These are phyloP conservation scores for Odontothrips loti DNA, from an alignment of 2,888 invertebrate species.

Conservation along the genomic window DNA sequence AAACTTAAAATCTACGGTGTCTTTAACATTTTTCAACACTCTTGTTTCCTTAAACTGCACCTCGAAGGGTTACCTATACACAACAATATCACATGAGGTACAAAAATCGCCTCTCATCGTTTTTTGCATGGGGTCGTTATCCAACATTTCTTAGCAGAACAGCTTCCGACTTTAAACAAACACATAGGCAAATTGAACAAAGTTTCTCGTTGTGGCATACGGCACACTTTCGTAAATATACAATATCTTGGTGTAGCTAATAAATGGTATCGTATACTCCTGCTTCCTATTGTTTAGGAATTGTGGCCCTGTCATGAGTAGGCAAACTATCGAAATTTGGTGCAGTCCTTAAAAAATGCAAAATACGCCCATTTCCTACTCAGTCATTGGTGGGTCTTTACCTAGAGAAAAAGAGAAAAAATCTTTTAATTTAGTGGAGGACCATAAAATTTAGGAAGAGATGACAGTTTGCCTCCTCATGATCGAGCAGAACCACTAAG, in stretches of 20 bases:
- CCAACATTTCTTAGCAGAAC: background rate
- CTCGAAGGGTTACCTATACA: background rate
- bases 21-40: background rate
- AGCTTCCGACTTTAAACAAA: background rate
- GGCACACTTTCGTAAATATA: background rate
- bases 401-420: background rate
- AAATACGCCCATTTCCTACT: constrained; percentile 20
- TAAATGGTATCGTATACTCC: background rate
- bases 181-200: background rate
- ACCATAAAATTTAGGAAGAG: background rate
- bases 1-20: constrained; percentile 5
- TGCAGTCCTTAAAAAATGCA: background rate
- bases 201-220: background rate
- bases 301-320: background rate
- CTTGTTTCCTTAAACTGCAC: constrained; percentile 3
- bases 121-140: constrained; percentile 20
- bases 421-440: constrained; percentile 3
- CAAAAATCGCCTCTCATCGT: background rate
- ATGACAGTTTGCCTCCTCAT: background rate
- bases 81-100: constrained; percentile 25
- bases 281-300: background rate
- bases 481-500: background rate
- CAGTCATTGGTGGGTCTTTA: constrained; percentile 3
- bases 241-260: background rate
- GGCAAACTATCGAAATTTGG: background rate